Conservation (phyloP, 1,140 invertebrate species). For the Apolygus lucorum region DNA sequence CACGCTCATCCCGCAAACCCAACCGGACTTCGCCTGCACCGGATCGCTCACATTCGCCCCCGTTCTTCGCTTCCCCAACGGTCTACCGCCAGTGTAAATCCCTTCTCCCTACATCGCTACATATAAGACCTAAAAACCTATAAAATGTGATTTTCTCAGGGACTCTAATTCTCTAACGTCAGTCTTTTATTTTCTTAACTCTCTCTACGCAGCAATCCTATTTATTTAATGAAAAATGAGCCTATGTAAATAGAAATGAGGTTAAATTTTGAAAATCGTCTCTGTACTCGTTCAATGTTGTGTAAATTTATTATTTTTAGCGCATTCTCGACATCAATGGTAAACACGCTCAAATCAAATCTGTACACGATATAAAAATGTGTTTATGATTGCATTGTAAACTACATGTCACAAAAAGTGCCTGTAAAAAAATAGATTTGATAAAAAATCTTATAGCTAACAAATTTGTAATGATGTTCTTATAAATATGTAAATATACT, state of each 20-base stretch:
- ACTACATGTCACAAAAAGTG: background rate
- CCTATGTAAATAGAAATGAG: background rate
- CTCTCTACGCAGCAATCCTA: background rate
- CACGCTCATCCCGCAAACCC: conserved; percentile 71
- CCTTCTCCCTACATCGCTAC: background rate
- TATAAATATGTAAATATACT: background rate
- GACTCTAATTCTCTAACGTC: background rate
- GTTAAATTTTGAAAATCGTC: background rate
- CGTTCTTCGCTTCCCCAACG: conserved; percentile 76
- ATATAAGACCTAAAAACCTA: background rate
- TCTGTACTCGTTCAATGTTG: background rate
- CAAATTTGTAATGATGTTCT: background rate
- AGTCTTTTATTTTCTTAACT: background rate
- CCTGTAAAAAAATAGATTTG: background rate
- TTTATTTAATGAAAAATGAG: too few species aligned
- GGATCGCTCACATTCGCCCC: conserved; percentile 75
- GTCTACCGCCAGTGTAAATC: conserved; percentile 73
- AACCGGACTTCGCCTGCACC: conserved; percentile 76
- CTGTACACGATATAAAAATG: too few species aligned
- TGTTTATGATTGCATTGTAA: background rate
- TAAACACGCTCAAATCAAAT: background rate
- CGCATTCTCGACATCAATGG: too few species aligned
- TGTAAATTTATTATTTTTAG: background rate
- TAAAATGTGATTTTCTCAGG: background rate
- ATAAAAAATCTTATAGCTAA: background rate